phyloP scores from a whole-genome alignment of 2,888 invertebrate species.

The Polietes domitor region DNA sequence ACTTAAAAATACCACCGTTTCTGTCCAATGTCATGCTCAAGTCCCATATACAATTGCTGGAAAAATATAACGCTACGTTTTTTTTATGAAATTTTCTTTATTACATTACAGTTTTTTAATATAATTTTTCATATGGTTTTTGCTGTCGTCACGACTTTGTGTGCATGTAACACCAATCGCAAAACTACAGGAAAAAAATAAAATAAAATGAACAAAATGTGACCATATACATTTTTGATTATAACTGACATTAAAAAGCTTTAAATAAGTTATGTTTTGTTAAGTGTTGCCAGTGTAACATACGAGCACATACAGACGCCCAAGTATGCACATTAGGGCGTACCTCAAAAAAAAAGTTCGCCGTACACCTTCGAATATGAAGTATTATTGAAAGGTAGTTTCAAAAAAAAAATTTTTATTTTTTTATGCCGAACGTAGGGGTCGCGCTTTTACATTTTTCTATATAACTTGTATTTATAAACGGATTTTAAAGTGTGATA shows the following conservation, averaged over 20 bases:
- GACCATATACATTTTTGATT: constrained; percentile 48
- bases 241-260: constrained; percentile 66
- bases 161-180: constrained; percentile 16
- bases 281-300: constrained; percentile 50
- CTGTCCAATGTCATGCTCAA: background rate
- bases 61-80: constrained; percentile 13
- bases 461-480: no score
- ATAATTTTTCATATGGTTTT: constrained; percentile 27
- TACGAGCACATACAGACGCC: no score
- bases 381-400: no score
- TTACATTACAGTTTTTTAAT: constrained; percentile 27
- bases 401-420: no score
- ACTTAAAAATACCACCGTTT: background rate
- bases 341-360: no score
- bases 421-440: no score
- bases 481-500: no score
- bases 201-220: background rate
- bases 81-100: constrained; percentile 35
- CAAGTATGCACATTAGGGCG: no score
- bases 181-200: background rate
- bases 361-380: no score
- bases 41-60: background rate
- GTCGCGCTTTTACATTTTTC: no score
- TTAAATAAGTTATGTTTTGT: constrained; percentile 65
- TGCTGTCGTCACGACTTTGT: constrained; percentile 13